These are phyloP conservation scores for Centropristis striata DNA, from an alignment of 2,113 vertebrate species.

Conservation along the genomic window DNA sequence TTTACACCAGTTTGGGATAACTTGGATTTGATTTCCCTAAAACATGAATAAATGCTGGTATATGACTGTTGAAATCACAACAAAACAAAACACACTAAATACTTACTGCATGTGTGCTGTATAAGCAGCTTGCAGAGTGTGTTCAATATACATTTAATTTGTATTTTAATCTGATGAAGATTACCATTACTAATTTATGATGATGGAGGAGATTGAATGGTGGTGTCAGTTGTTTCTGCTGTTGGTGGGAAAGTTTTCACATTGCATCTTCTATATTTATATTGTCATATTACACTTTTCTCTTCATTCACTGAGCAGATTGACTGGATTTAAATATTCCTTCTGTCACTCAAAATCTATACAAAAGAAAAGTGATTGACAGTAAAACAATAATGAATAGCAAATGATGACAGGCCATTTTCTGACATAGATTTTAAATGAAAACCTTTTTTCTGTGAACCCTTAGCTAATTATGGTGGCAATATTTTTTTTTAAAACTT, in stretches of 20 bases:
- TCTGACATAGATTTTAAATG: background rate
- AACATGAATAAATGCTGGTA: background rate
- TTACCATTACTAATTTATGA: background rate
- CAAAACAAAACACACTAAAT: background rate
- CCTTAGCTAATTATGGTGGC: background rate
- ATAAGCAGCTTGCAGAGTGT: background rate
- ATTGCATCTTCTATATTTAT: background rate
- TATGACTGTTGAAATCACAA: background rate
- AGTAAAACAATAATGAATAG: conserved; percentile 12
- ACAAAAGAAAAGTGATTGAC: conserved; percentile 15
- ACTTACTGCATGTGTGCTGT: background rate
- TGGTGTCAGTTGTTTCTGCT: background rate
- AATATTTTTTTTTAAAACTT: background rate
- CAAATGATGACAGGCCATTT: background rate
- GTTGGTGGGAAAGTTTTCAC: conserved; percentile 1
- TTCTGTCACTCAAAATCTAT: conserved; percentile 13
- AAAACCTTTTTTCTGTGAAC: background rate
- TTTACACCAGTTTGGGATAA: conserved; percentile 35
- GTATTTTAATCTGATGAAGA: background rate
- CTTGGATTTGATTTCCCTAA: conserved; percentile 31
- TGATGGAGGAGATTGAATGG: background rate
- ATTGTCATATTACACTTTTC: background rate
- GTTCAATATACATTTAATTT: background rate
- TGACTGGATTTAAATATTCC: conserved; percentile 3
- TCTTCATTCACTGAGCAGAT: background rate